Evolutionary conservation across 2,113 vertebrate genomes (phyloP).

Genomic region (Panthera uncia): DNA sequence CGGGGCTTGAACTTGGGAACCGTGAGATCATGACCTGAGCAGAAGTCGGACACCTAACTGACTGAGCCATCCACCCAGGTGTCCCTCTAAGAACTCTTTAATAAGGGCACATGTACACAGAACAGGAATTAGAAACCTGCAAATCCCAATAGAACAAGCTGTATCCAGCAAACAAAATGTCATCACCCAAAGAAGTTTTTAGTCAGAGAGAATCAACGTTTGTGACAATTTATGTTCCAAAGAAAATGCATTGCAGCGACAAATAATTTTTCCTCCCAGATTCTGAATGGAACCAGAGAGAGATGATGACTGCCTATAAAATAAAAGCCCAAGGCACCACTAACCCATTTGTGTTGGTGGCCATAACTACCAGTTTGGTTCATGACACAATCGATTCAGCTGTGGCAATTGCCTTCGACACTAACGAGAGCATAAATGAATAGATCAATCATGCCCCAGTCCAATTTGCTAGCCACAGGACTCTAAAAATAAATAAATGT

Average conservation of each 20-base stretch:
- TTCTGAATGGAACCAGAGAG: conserved; percentile 25
- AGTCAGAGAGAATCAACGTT: not conserved
- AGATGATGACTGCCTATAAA: not conserved
- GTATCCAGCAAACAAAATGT: not conserved
- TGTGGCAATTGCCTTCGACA: not conserved
- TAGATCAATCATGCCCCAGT: conserved; percentile 14
- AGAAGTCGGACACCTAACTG: too few species aligned
- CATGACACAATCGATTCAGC: conserved; percentile 7
- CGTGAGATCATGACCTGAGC: too few species aligned
- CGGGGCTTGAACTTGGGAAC: too few species aligned
- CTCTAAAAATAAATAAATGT: conserved; percentile 71
- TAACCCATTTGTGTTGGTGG: not conserved
- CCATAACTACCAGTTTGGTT: not conserved
- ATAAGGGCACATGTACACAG: not conserved
- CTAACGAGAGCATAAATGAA: conserved; percentile 28
- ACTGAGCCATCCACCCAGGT: too few species aligned
- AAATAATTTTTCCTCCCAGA: not conserved
- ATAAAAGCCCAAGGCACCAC: not conserved
- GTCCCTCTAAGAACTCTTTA: not conserved
- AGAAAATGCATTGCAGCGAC: not conserved
- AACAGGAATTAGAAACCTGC: not conserved
- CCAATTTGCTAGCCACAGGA: conserved; percentile 26
- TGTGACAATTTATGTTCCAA: not conserved
- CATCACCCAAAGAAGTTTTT: not conserved
- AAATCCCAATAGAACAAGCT: not conserved